Conservation (phyloP, 2,888 invertebrate genomes). For the Tuberolachnus salignus region DNA sequence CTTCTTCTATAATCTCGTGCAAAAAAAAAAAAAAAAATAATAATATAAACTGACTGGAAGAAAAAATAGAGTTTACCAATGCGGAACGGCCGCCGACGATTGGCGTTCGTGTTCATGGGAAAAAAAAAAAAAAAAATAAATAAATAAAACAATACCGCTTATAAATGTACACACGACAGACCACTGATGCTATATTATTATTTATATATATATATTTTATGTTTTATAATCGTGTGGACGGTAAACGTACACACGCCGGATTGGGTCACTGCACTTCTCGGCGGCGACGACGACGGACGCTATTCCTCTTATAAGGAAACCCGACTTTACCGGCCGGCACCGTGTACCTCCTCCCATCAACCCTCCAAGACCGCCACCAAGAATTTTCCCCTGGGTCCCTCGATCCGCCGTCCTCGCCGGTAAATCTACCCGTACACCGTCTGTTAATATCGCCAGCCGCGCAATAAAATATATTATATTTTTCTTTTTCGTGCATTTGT, state of each 20-base stretch:
- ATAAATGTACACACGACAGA: slow-evolving; percentile 16
- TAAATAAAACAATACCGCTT: slow-evolving; percentile 22
- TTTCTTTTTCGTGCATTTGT: too few relatives aligned
- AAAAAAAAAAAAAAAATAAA: slow-evolving; percentile 9
- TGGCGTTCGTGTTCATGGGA: slow-evolving; percentile 47
- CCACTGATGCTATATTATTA: not conserved
- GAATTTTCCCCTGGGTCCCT: too few relatives aligned
- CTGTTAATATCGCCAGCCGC: too few relatives aligned
- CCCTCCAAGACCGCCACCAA: too few relatives aligned
- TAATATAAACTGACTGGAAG: slow-evolving; percentile 1
- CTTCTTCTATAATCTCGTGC: not conserved
- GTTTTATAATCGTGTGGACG: slow-evolving; percentile 22
- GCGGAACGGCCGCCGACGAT: slow-evolving; percentile 47
- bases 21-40: slow-evolving; percentile 17
- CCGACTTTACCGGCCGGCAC: slow-evolving; percentile 17
- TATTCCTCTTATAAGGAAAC: slow-evolving; percentile 50
- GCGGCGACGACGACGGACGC: slow-evolving; percentile 20
- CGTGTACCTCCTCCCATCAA: too few relatives aligned
- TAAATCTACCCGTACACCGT: too few relatives aligned
- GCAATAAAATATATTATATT: too few relatives aligned
- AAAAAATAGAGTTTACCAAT: slow-evolving; percentile 36
- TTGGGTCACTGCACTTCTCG: slow-evolving; percentile 54
- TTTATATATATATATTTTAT: not conserved
- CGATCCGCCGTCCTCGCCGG: too few relatives aligned
- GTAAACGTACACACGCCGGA: not conserved